Base-by-base conservation (phyloP, 2,113 vertebrate species). In the Salvator merianae region DNA sequence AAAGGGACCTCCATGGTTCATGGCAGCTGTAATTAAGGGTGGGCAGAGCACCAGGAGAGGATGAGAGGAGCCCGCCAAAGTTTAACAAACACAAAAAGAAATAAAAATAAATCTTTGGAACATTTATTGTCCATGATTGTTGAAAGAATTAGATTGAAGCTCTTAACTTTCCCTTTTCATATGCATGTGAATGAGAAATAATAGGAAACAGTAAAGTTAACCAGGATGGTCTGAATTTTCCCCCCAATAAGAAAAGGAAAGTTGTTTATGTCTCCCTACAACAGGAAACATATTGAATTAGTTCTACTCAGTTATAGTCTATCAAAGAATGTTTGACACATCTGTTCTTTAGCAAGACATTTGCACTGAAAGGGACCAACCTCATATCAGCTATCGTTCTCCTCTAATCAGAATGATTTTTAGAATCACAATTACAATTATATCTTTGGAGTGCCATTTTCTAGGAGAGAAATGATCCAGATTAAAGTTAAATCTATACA, bases 81-180 rank as follows among this genome's bases (percentile, higher is more conserved):
- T 95, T 95, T 95, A 95, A 93, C 96, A 97, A 97, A 96, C 95
- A 96, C 88, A 84, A 93, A 94, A 91, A 90, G 88, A 94, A 96
- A 96, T 96, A 95, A 96, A 96, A 96, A 97, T 96, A 96, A 96
- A 97, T 95, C 95, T 95, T 92, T 32, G 86, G 89, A 94, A 92
- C 86, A 86, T 93, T 95, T 95, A 94, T 97, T 95, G 94, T 93
- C 93, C 93, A 89, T 84, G 65, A 80, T 90, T 77, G 87, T 90
- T 92, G 92, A 91, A 94, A 92, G 85, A 89, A 91, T 91, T 92
- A 92, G 90, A 91, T 87, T 84, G 91, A 91, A 86, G 89, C 59
- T 88, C 88, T 90, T 83, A 85, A 87, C 83, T 86, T 91, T 94
- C 91, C 88, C 47, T 20, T 88, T 87, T n/a, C 85, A 88, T 81